phyloP scores from a whole-genome alignment of 2,113 vertebrate genomes.

The Hemichromis elongatus region DNA sequence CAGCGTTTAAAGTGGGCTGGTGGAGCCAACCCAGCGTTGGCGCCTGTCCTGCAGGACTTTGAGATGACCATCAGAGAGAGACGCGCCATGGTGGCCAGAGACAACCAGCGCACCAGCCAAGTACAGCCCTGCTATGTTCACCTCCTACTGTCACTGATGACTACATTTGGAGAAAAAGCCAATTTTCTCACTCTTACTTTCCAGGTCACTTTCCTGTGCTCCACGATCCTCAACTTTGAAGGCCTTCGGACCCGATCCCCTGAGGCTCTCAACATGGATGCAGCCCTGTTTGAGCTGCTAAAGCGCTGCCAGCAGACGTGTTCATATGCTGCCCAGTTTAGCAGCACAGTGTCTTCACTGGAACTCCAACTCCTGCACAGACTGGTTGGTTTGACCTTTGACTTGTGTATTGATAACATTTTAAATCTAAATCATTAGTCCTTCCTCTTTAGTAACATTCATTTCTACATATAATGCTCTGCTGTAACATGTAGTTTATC shows the following conservation, averaged over 20 bases:
- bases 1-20: conserved; percentile 98
- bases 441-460: background rate
- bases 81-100: conserved; percentile 86
- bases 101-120: conserved; percentile 91
- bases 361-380: conserved; percentile 91
- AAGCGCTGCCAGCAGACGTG: conserved; percentile 97
- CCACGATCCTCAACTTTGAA: conserved; percentile 96
- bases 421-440: background rate
- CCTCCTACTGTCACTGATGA: rapidly evolving
- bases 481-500: background rate
- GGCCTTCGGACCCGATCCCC: conserved; percentile 89
- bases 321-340: conserved; percentile 92
- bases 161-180: background rate
- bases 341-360: conserved; percentile 88
- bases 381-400: conserved; percentile 77
- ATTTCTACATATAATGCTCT: background rate
- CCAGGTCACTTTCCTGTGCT: conserved; percentile 94
- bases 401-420: background rate
- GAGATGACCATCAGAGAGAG: conserved; percentile 93
- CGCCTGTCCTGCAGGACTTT: conserved; percentile 96
- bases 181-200: rapidly evolving
- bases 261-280: conserved; percentile 89
- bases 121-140: background rate
- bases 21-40: conserved; percentile 91
- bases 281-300: conserved; percentile 88